Evolutionary conservation across 2,888 invertebrate species (phyloP).

Genomic region (Eucera pruinosa): DNA sequence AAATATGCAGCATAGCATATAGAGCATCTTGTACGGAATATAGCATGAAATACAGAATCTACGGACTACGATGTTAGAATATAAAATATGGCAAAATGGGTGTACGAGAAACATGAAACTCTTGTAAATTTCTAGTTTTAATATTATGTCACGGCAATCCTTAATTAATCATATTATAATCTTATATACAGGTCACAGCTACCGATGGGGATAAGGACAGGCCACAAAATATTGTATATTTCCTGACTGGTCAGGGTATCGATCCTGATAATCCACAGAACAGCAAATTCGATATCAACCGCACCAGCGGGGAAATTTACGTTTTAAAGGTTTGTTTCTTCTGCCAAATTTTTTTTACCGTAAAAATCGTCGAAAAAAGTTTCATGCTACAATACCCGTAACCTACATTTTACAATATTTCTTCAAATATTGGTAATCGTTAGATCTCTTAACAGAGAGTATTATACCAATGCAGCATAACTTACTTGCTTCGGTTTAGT

Average conservation of each 20-base stretch:
- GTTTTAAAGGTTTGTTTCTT: slow-evolving; percentile 91
- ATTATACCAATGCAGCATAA: too few relatives aligned
- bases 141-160: background rate
- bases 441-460: too few relatives aligned
- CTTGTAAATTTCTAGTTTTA: background rate
- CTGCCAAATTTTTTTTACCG: background rate
- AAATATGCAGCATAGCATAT: slow-evolving; percentile 5
- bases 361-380: too few relatives aligned
- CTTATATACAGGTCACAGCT: slow-evolving; percentile 92
- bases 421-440: too few relatives aligned
- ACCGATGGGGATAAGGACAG: slow-evolving; percentile 98
- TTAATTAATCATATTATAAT: background rate
- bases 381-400: too few relatives aligned
- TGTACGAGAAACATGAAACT: background rate
- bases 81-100: background rate
- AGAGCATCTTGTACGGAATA: background rate
- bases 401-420: too few relatives aligned
- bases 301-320: slow-evolving; percentile 97
- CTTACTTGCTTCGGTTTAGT: too few relatives aligned
- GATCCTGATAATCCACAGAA: slow-evolving; percentile 97
- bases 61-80: background rate
- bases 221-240: slow-evolving; percentile 97
- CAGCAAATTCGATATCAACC: slow-evolving; percentile 98
- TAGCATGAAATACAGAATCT: slow-evolving; percentile 1
- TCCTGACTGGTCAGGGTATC: slow-evolving; percentile 97